These are phyloP conservation scores for Malurus cyaneus DNA, from an alignment of 2,113 vertebrate genomes.

Conservation along the genomic window DNA sequence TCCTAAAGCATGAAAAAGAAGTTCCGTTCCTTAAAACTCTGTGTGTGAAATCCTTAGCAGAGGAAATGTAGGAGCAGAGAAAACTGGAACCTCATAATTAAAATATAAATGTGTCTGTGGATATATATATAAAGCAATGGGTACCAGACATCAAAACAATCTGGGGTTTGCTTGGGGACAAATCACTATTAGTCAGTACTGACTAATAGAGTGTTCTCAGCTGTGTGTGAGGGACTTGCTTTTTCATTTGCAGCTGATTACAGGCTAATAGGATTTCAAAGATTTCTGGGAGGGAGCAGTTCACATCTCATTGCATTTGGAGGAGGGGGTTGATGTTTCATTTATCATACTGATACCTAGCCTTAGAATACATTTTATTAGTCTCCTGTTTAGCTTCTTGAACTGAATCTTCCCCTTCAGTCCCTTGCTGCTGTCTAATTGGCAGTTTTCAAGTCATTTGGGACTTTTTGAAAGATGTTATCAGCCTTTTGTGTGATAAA, in stretches of 20 bases:
- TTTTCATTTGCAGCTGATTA: slow-evolving; percentile 49
- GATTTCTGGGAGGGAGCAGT: slow-evolving; percentile 47
- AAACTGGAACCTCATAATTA: slow-evolving; percentile 16
- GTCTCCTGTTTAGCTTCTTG: background rate
- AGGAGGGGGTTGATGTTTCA: background rate
- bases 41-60: background rate
- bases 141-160: background rate
- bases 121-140: background rate
- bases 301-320: slow-evolving; percentile 30
- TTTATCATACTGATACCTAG: slow-evolving; percentile 21
- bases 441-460: slow-evolving; percentile 33
- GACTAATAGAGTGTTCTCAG: slow-evolving; percentile 5
- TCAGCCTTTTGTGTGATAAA: background rate
- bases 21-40: background rate
- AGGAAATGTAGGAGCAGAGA: background rate
- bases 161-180: background rate
- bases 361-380: slow-evolving; percentile 42
- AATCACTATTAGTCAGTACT: background rate
- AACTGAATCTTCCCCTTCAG: background rate
- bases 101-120: background rate
- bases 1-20: background rate
- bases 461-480: background rate
- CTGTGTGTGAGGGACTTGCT: background rate
- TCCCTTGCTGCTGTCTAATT: slow-evolving; percentile 14
- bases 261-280: slow-evolving; percentile 51